Percentiles rank a stretch among this genome's conserved stretches.
Conservation (phyloP, 1,140 invertebrate species). For the Zeugodacus cucurbitae region DNA sequence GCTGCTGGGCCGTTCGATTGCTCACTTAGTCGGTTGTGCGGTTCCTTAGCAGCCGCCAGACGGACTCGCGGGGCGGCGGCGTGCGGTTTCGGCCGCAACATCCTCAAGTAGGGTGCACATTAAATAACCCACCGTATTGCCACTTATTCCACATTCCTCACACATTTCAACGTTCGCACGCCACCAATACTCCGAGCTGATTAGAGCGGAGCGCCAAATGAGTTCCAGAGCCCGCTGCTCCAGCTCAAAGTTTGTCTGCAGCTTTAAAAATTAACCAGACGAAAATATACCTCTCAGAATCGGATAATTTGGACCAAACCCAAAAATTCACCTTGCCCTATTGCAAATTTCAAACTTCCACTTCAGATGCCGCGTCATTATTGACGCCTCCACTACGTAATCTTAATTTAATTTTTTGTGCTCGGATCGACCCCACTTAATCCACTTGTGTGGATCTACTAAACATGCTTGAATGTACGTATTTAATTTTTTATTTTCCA, state of each 20-base stretch:
- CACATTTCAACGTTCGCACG: not conserved
- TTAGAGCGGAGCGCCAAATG: not conserved
- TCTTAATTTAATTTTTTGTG: no score
- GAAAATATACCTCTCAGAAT: no score
- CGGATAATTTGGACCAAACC: no score
- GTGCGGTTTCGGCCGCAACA: not conserved
- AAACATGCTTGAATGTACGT: no score
- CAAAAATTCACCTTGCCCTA: no score
- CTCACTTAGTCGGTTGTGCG: constrained; percentile 17
- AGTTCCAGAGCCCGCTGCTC: not conserved
- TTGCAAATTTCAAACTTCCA: no score
- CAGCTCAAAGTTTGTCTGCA: not conserved
- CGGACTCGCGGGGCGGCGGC: not conserved
- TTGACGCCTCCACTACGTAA: no score
- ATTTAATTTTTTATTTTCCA: no score
- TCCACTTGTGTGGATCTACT: no score
- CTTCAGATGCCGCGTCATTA: no score
- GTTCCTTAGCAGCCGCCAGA: not conserved
- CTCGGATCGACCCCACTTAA: no score
- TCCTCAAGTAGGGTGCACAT: not conserved
- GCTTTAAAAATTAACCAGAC: not conserved
- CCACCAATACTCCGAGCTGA: not conserved
- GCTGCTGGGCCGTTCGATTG: not conserved
- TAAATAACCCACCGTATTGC: constrained; percentile 31
- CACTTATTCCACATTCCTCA: not conserved